Base-by-base conservation (phyloP, 2,888 invertebrate genomes). In the Hypena proboscidalis region DNA sequence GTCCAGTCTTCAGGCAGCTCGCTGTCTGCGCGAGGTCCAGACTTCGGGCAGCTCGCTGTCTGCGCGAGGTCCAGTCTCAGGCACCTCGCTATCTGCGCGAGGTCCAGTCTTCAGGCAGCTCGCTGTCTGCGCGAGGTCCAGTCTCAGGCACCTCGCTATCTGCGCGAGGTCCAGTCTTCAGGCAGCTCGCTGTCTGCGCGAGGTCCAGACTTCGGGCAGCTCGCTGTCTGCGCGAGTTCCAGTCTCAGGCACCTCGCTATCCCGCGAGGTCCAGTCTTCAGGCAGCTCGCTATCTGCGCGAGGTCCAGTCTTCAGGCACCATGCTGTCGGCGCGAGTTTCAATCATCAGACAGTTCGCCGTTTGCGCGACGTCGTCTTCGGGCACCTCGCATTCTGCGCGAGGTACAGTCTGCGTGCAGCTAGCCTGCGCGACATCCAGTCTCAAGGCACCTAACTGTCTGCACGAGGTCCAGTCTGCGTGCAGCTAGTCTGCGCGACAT, bases 1-100 rank as follows among this genome's bases (percentile, higher is more conserved):
- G 23, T 29, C 4, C 13, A 8, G 44, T 3, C 14, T 7, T 20
- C 20, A 1, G 1, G 1, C 20, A 10, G 10, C 21, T 11, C 32
- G 32, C 32, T 21, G 20, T 13, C 32, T 21, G 32, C 32, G 19
- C 32, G 32, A 30, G 19, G 6, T 19, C 9, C 10, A 6, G 19
- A 1, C 30, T 29, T 0, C 1, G 0, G 6, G 1, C 30, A 15
- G 30, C 20, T 14, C n/a, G 15, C 21, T 11, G 13, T 8, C 31
- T 15, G 36, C 13, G 34, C 30, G 26, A 17, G 25, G 1, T 2
- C 1, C 1, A 9, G 8, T n/a, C n/a, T n/a, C n/a, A n/a, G n/a
- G n/a, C n/a, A n/a, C n/a, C n/a, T n/a, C n/a, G n/a, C n/a, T n/a
- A n/a, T n/a, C n/a, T n/a, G n/a, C 4, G 26, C 17, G 1, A 8